Evolutionary conservation across 1,140 invertebrate genomes (phyloP), one percentile per base, ranked within the genome.

Genomic region (Drosophila aff.): DNA sequence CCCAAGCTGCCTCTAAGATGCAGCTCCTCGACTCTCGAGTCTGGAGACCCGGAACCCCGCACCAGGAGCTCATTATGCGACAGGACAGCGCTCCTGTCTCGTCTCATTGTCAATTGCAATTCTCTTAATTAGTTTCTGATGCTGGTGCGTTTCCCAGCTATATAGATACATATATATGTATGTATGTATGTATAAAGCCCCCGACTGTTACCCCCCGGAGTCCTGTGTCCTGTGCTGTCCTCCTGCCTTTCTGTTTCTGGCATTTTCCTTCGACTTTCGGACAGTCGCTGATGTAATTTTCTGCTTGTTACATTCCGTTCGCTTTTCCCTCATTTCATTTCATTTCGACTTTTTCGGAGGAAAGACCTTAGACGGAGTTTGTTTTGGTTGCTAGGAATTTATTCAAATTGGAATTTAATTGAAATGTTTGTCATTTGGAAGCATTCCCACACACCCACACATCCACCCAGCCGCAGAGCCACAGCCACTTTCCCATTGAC

Each of bases 61-160:
- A 43, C 15, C 13, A 28, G 21, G 50, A 64, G 58, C 72, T 75
- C 72, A 75, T 75, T 75, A 64, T 75, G 49, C 40, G 40, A 49
- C 69, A 47, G 41, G 33, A 58, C 33, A 46, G 28, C 55, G 26
- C 26, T 15, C 33, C 43, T 36, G 49, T 38, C 28, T 46, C 61
- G 41, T 21, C 52, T n/a, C 71, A 80, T 76, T 81, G 72, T 81
- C 64, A 81, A 81, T 83, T 79, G 81, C 81, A 83, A 83, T 69
- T 66, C 81, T 79, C 81, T 82, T 82, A 82, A 82, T 82, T 82
- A 82, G 79, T 82, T 82, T 82, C 61, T 71, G 80, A 79, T 82
- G 71, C 72, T 67, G 31, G 69, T 73, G 68, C 71, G 55, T 73
- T 74, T 52, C 18, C 43, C 46, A 18, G 31, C 46, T 26, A 23